Evolutionary conservation across 23 tunicate species (phyloP), one percentile per base, ranked within the genome.

Genomic region (Trididemnum clinides): DNA sequence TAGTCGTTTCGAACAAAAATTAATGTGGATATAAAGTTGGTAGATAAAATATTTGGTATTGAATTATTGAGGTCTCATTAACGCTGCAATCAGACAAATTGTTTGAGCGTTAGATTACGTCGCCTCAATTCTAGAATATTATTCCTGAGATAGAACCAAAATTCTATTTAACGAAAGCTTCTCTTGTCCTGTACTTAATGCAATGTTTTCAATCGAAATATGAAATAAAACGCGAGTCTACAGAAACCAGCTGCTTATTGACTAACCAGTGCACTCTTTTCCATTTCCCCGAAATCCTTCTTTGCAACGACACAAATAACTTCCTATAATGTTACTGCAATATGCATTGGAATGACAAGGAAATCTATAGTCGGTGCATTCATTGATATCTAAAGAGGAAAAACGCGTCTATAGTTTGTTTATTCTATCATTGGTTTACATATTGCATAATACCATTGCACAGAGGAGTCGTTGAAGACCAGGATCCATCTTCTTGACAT

Each of bases 311-410:
- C 91, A 87, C 6, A 12, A 15, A 35, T 80, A 80, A 2, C 80
- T 50, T 34, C 91, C 91, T 15, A 51, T 71, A 2, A 30, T 15
- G 44, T 87, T 87, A 5, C 27, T 23, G 59, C 91, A 87, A 1
- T 28, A 0, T 37, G 91, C 91, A 35, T 80, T 64, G 27, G 59
- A 2, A 36, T 57, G 71, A 33, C 91, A 87, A 5, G 50, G 50
- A 66, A 32, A 26, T 0, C 26, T 28, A 21, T 23, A 27, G 2
- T 28, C 81, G 21, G 22, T 27, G 62, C 91, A 87, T 50, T 87
- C 91, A 50, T 87, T 35, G 35, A 87, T 80, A 69, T 87, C 91
- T 87, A 39, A 34, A 39, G 80, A 38, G n/a, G n/a, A n/a, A n/a
- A n/a, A n/a, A n/a, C n/a, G n/a, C n/a, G n/a, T n/a, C n/a, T n/a